A percentile compares a stretch with the other conserved stretches of the same genome.
Evolutionary conservation across 2,113 vertebrate genomes (phyloP).

Genomic region (Pristiophorus japonicus): DNA sequence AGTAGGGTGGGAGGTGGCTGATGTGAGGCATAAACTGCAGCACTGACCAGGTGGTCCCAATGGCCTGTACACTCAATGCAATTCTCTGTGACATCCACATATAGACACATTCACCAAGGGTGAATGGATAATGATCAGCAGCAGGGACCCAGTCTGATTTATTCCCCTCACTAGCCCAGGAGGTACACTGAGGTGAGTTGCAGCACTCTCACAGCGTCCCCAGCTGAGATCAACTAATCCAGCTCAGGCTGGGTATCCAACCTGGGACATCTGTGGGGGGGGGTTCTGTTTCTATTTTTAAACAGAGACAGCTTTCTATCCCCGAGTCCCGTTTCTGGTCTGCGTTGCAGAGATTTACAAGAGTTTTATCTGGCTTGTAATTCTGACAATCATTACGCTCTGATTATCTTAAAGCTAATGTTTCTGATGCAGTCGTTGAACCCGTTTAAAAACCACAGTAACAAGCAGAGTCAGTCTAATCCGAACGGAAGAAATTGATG

Average conservation of each 20-base stretch:
- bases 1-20: not conserved
- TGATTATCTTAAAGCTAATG: not conserved
- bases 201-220: not conserved
- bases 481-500: not conserved
- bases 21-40: not conserved
- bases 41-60: not conserved
- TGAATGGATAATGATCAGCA: not conserved
- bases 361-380: not conserved
- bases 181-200: not conserved
- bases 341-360: not conserved
- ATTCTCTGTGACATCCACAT: not conserved
- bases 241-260: not conserved
- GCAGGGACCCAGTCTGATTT: not conserved
- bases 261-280: not conserved
- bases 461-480: not conserved
- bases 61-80: not conserved
- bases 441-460: not conserved
- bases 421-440: not conserved
- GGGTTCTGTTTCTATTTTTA: no score
- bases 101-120: not conserved
- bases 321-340: not conserved
- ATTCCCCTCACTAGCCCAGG: not conserved
- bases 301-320: not conserved
- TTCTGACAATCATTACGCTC: not conserved
- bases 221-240: conserved; percentile 4